phyloP scores from a whole-genome alignment of 2,113 vertebrate species.

The Tychaedon coryphoeus region DNA sequence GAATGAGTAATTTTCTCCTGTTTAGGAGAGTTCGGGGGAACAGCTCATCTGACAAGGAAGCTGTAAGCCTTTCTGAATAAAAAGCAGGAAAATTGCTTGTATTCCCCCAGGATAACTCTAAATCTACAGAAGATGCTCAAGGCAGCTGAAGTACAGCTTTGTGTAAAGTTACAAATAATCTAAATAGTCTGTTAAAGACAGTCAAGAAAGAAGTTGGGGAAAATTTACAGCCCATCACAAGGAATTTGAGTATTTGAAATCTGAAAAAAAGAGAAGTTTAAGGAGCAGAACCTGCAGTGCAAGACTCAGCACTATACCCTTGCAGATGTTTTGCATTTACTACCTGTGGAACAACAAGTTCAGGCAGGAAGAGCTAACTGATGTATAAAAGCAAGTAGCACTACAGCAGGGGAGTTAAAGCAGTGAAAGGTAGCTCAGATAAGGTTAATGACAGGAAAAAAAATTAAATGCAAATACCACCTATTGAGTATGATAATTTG shows the following conservation, averaged over 20 bases:
- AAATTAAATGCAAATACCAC: background rate
- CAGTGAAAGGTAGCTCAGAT: background rate
- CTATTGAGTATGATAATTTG: background rate
- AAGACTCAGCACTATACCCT: background rate
- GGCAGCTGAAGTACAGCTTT: background rate
- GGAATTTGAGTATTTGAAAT: background rate
- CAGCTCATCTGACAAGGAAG: background rate
- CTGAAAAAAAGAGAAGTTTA: background rate
- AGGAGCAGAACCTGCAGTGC: background rate
- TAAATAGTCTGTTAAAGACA: background rate
- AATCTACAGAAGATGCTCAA: background rate
- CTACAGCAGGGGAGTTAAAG: background rate
- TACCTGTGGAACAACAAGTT: background rate
- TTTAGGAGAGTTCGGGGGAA: background rate
- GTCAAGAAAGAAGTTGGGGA: background rate
- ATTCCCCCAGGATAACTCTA: background rate
- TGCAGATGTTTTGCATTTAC: background rate
- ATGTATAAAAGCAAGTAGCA: background rate
- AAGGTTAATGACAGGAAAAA: background rate
- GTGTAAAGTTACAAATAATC: background rate
- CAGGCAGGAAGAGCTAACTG: background rate
- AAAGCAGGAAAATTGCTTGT: background rate
- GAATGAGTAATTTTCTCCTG: background rate
- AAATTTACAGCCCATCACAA: background rate
- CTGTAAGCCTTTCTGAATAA: background rate